These are phyloP conservation scores for Hystrix brachyura DNA, from an alignment of 2,113 vertebrate genomes.

Conservation along the genomic window DNA sequence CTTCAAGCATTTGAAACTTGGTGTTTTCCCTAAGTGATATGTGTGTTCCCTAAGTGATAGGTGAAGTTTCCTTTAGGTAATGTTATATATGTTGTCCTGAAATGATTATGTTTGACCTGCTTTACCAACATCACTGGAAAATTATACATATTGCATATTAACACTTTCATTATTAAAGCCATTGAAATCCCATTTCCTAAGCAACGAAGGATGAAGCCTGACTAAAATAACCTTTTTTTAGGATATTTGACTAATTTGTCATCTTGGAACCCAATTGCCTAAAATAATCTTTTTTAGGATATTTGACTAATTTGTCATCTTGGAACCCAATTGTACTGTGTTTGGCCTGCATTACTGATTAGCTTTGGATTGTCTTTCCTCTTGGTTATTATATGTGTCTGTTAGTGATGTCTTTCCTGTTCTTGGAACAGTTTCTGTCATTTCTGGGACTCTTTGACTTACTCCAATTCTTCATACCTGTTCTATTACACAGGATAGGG, in stretches of 20 bases:
- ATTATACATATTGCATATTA: background rate
- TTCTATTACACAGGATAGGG: background rate
- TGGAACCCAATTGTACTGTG: background rate
- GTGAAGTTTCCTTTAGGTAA: background rate
- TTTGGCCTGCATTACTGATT: background rate
- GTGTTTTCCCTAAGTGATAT: too few species aligned
- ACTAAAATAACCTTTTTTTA: background rate
- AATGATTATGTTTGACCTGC: conserved; percentile 1
- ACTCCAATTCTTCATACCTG: background rate
- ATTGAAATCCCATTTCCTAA: background rate
- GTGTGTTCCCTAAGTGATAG: background rate
- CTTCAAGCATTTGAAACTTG: background rate
- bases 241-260: background rate
- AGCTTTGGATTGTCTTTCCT: background rate
- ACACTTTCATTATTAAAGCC: background rate
- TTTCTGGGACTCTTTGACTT: background rate
- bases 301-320: background rate
- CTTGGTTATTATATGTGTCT: background rate
- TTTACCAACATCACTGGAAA: background rate
- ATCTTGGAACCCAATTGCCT: background rate
- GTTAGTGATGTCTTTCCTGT: background rate
- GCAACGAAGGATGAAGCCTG: background rate
- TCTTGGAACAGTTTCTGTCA: background rate
- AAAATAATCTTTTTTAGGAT: background rate
- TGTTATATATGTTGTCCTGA: background rate